A percentile compares a stretch with the other conserved stretches of the same genome.
These are phyloP conservation scores for Oscheius sp. DNA, from an alignment of 1,140 invertebrate species.

Conservation along the genomic window DNA sequence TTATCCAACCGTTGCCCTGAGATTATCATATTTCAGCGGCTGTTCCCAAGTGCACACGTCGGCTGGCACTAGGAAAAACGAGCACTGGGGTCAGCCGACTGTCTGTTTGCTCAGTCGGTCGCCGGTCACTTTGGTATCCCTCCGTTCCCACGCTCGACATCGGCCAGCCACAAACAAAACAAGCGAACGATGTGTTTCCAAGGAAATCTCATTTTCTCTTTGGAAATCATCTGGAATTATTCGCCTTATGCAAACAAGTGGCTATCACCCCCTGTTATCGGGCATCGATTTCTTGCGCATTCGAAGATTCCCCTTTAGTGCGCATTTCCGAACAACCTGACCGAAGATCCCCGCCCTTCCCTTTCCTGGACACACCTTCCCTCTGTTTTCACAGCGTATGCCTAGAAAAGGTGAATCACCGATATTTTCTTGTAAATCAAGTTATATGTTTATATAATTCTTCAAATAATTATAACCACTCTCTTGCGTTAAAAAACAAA, in stretches of 20 bases:
- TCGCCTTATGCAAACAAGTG: neutral
- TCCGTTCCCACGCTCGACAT: neutral
- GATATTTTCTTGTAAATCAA: no score
- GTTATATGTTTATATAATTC: no score
- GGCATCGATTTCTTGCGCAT: neutral
- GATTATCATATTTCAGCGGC: no score
- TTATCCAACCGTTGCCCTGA: no score
- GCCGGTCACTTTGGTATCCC: neutral
- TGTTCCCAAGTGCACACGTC: neutral
- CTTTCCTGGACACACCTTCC: neutral
- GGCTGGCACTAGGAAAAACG: neutral
- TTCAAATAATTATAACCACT: no score
- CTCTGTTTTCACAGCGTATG: neutral
- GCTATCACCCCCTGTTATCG: neutral
- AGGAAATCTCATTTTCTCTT: neutral
- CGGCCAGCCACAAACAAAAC: neutral
- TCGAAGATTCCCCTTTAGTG: neutral
- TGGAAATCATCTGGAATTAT: neutral
- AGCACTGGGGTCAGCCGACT: neutral
- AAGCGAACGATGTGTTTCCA: no score
- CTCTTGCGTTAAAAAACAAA: no score
- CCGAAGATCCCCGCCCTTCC: neutral
- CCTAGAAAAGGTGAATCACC: neutral
- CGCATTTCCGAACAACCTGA: no score
- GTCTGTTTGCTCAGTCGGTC: neutral